Percentiles rank a stretch among this genome's conserved stretches.
Evolutionary conservation across 2,797 vertebrate genomes (phyloP).

Genomic region (Sebastes minor): DNA sequence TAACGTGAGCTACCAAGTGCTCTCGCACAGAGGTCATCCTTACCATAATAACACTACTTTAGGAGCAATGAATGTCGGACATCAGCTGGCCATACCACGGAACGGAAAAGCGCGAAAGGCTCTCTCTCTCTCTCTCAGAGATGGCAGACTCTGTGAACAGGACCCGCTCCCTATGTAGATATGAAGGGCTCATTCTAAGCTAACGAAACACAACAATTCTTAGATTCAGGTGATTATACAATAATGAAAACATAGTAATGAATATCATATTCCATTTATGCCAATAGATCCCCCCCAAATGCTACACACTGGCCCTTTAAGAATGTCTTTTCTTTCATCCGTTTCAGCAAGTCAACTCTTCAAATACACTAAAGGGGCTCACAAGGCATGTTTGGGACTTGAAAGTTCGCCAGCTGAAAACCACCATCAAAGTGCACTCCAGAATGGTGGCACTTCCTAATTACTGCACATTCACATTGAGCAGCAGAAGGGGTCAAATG

Average conservation of each 20-base stretch:
- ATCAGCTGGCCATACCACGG: no score
- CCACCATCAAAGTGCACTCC: slow-evolving; percentile 16
- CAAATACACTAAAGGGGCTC: neutral
- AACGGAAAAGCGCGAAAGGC: no score
- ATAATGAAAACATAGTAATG: neutral
- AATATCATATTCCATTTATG: neutral
- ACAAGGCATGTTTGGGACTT: neutral
- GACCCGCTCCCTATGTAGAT: no score
- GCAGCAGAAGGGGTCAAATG: slow-evolving; percentile 27
- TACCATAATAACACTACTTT: no score
- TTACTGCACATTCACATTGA: slow-evolving; percentile 11
- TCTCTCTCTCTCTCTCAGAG: no score
- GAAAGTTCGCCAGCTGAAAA: neutral
- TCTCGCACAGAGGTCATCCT: no score
- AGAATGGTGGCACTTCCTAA: slow-evolving; percentile 10
- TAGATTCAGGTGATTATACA: neutral
- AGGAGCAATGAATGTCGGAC: no score
- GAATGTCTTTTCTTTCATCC: neutral
- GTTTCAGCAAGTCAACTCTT: neutral
- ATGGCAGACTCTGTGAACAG: no score
- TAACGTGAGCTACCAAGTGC: no score
- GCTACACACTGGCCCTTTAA: neutral
- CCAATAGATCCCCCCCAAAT: neutral
- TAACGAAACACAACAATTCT: neutral
- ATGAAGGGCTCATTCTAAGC: no score